These are phyloP conservation scores for Melitaea cinxia DNA, from an alignment of 1,140 invertebrate genomes.

Conservation along the genomic window DNA sequence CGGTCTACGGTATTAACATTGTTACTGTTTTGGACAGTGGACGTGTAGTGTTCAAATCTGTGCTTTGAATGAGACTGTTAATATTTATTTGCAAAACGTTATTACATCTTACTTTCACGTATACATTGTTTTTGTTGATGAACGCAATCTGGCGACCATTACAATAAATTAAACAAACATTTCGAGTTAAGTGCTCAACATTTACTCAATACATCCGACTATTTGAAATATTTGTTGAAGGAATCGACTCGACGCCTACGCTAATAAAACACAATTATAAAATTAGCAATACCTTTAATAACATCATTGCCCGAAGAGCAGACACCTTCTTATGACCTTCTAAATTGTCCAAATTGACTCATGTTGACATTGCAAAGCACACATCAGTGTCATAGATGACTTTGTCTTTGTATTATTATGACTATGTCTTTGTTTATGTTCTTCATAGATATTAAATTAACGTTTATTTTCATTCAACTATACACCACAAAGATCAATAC, in stretches of 20 bases:
- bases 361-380: slow-evolving; percentile 30
- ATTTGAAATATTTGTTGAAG: slow-evolving; percentile 51
- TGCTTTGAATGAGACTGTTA: too few species aligned
- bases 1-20: slow-evolving; percentile 9
- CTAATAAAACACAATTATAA: slow-evolving; percentile 62
- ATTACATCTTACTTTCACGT: slow-evolving; percentile 27
- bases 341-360: slow-evolving; percentile 43
- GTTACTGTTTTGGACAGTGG: too few species aligned
- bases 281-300: slow-evolving; percentile 51
- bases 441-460: slow-evolving; percentile 6
- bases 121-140: slow-evolving; percentile 44
- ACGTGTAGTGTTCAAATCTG: too few species aligned
- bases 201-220: slow-evolving; percentile 48
- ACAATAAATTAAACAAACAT: slow-evolving; percentile 54
- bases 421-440: slow-evolving; percentile 5
- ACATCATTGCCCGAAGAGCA: slow-evolving; percentile 37
- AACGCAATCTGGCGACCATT: slow-evolving; percentile 43
- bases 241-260: slow-evolving; percentile 48
- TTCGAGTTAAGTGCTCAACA: slow-evolving; percentile 47
- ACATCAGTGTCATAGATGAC: slow-evolving; percentile 10
- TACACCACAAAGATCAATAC: neutral
- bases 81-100: neutral
- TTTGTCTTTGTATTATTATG: slow-evolving; percentile 13
- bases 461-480: neutral
- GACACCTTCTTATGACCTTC: slow-evolving; percentile 46